Base-by-base conservation (phyloP, 37 sponge, comb jelly and placozoan genomes). In the Axinella damicornis region DNA sequence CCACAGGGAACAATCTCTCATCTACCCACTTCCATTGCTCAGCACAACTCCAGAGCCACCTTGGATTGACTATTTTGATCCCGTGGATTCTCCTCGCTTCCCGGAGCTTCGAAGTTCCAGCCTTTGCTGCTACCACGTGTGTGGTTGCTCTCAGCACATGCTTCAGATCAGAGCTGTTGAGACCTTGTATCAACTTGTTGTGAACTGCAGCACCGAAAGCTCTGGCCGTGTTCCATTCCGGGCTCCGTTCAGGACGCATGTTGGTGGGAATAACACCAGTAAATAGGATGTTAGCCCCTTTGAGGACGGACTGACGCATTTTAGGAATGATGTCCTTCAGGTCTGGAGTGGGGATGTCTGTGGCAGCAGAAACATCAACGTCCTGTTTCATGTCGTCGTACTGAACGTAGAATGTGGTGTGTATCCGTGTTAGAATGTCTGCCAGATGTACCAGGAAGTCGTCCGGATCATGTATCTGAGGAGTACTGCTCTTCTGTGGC, bases 201-300 rank as follows among this genome's bases (percentile, higher is more conserved):
- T 93, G 93, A 31, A 97, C 74, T 12, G 36, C 69, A 0, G 95
- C 97, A 24, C 97, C 97, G 79, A 97, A 92, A 16, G 97, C 97
- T 60, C 81, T 36, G 20, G 99, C 98, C 0, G 97, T 95, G 84
- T 89, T 90, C 98, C 97, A 99, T 28, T 89, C 88, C 0, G 82
- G 83, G 69, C 86, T 90, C 76, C 73, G 85, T 68, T 91, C 74
- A 21, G 88, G 87, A 20, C 86, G 89, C 25, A 86, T 74, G 78
- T 94, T 90, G 60, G 88, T 99, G 53, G 99, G 99, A 28, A 99
- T 95, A 30, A 99, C 93, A 32, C 97, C 97, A 15, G 95, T 97
- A 88, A 99, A 99, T 25, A 99, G 85, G 37, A 99, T 71, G 34
- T 66, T 41, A 52, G 79, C 76, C 2, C 87, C 94, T 32, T 65